phyloP scores from a whole-genome alignment of 2,888 invertebrate species.

The Mimumesa dahlbomi region DNA sequence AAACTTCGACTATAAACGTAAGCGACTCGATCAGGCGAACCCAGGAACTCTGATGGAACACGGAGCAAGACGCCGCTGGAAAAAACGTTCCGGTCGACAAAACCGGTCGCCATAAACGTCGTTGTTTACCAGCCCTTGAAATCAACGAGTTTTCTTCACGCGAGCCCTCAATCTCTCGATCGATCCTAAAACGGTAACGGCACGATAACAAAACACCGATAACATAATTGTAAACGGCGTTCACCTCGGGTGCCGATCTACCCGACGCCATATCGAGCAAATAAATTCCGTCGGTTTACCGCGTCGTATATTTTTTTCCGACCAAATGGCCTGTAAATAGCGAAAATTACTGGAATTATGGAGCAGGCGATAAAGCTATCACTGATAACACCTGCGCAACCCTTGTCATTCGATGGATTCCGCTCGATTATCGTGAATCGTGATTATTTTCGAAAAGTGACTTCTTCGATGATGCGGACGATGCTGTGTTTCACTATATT shows the following conservation, averaged over 20 bases:
- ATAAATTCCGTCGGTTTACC: not conserved
- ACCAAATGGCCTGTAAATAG: conserved; percentile 63
- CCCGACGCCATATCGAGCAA: not conserved
- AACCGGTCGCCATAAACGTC: conserved; percentile 15
- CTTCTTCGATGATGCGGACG: too few relatives aligned
- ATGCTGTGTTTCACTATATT: too few relatives aligned
- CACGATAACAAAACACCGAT: conserved; percentile 46
- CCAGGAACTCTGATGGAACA: not conserved
- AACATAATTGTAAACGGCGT: conserved; percentile 59
- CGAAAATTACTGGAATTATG: conserved; percentile 66
- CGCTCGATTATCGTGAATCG: conserved; percentile 13
- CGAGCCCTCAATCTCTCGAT: conserved; percentile 11
- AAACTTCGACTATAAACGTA: too few relatives aligned
- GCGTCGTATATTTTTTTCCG: conserved; percentile 16
- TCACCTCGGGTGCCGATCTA: conserved; percentile 21
- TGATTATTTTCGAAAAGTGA: conserved; percentile 28
- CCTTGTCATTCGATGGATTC: not conserved
- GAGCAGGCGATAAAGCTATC: conserved; percentile 61
- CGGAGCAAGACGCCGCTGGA: not conserved
- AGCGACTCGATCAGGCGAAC: not conserved
- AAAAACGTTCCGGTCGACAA: not conserved
- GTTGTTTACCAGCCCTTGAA: conserved; percentile 15
- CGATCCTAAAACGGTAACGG: conserved; percentile 22
- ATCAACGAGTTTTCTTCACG: conserved; percentile 25
- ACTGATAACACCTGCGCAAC: conserved; percentile 23